Percentiles rank a stretch among this genome's conserved stretches.
These are phyloP conservation scores for Meda fulgida DNA, from an alignment of 2,797 vertebrate species.

Conservation along the genomic window DNA sequence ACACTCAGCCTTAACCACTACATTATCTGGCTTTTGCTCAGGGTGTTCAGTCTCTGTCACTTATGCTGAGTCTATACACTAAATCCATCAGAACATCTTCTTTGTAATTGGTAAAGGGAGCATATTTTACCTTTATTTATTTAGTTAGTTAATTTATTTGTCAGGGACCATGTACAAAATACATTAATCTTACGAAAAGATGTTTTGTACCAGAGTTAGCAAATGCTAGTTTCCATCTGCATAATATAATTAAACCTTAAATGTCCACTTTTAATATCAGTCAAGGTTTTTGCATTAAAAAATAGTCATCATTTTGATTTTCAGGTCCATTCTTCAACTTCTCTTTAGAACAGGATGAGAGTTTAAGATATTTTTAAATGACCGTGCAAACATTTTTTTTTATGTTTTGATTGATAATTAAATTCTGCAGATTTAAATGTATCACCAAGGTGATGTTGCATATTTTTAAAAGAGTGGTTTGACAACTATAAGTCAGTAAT, in stretches of 20 bases:
- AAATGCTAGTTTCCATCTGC: no score
- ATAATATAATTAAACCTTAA: no score
- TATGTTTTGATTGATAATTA: background rate
- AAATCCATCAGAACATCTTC: background rate
- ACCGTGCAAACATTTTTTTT: background rate
- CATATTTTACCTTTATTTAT: no score
- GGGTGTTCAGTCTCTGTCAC: no score
- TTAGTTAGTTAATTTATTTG: no score
- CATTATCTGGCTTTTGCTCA: background rate
- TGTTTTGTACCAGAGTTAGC: no score
- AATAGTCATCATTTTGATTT: background rate
- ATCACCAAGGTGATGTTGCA: no score
- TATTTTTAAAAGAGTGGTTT: background rate
- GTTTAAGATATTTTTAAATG: background rate
- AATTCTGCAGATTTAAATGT: background rate
- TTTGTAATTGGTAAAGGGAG: no score
- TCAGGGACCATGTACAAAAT: no score
- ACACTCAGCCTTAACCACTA: background rate
- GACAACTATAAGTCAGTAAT: background rate
- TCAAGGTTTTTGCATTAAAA: background rate
- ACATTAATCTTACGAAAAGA: no score
- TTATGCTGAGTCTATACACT: background rate
- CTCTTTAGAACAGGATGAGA: no score
- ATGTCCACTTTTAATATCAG: background rate
- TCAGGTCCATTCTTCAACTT: background rate